Percentiles rank a stretch among this genome's conserved stretches.
Conservation (phyloP, 2,113 vertebrate species). For the Epinephelus cyanopodus region DNA sequence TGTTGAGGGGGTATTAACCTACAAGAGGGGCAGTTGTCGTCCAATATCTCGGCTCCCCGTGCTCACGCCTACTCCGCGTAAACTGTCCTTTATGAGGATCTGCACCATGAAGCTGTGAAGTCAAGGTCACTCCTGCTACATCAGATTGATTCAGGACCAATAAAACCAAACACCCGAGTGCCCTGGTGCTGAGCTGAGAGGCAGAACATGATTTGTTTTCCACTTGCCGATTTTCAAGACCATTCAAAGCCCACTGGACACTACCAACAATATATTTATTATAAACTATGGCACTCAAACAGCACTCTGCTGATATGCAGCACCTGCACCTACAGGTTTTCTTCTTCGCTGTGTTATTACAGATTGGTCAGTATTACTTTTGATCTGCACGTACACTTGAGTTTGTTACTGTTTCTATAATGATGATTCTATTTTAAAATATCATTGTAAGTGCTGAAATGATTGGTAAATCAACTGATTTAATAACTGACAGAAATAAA, state of each 20-base stretch:
- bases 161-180: slow-evolving; percentile 42
- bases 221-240: slow-evolving; percentile 8
- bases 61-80: background rate
- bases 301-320: background rate
- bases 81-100: slow-evolving; percentile 40
- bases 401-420: background rate
- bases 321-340: background rate
- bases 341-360: background rate
- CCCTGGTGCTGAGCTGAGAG: slow-evolving; percentile 12
- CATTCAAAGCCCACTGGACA: slow-evolving; percentile 18
- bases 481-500: background rate
- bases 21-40: slow-evolving; percentile 34
- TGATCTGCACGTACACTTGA: background rate
- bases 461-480: background rate
- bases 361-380: slow-evolving; percentile 12
- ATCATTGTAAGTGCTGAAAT: no score
- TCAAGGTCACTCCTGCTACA: slow-evolving; percentile 60
- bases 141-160: slow-evolving; percentile 58
- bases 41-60: slow-evolving; percentile 6
- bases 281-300: slow-evolving; percentile 7
- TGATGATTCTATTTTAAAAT: background rate
- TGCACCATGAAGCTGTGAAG: slow-evolving; percentile 26
- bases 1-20: slow-evolving; percentile 37
- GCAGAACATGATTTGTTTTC: slow-evolving; percentile 53
- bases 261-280: background rate